A percentile compares a stretch with the other conserved stretches of the same genome.
Evolutionary conservation across 2,113 vertebrate species (phyloP).

Genomic region (Benitochromis conjunctus): DNA sequence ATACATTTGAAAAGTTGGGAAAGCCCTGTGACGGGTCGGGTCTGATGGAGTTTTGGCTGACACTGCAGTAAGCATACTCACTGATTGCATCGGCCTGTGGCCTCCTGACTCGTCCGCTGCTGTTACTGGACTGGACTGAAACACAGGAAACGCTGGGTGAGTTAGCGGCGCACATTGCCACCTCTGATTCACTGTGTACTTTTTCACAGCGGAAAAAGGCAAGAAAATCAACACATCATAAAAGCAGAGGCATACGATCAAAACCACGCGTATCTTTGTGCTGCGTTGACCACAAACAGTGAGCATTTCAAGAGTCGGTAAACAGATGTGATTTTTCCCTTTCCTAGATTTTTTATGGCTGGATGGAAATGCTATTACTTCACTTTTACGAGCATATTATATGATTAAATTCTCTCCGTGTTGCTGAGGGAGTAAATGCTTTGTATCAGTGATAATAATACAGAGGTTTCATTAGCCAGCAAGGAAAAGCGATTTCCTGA

Average conservation of each 20-base stretch:
- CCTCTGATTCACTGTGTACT: not conserved
- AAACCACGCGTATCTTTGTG: conserved; percentile 23
- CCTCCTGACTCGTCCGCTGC: conserved; percentile 58
- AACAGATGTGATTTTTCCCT: conserved; percentile 18
- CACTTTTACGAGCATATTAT: not conserved
- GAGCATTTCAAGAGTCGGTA: not conserved
- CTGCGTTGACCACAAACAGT: conserved; percentile 23
- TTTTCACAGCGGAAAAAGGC: conserved; percentile 21
- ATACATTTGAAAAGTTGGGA: not conserved
- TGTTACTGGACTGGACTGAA: conserved; percentile 78
- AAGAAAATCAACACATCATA: conserved; percentile 42
- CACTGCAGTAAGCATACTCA: conserved; percentile 66
- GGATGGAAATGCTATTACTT: not conserved
- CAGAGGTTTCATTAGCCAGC: not conserved
- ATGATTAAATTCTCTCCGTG: not conserved
- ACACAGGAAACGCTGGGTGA: conserved; percentile 45
- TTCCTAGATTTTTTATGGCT: not conserved
- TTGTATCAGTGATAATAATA: not conserved
- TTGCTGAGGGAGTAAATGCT: not conserved
- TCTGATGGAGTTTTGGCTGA: conserved; percentile 29
- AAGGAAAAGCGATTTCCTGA: not conserved
- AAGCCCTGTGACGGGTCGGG: not conserved
- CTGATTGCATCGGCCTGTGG: conserved; percentile 67
- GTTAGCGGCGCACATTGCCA: not conserved
- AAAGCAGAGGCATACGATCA: not conserved